phyloP scores from a whole-genome alignment of 2,888 invertebrate genomes.

The Resseliella maxima region DNA sequence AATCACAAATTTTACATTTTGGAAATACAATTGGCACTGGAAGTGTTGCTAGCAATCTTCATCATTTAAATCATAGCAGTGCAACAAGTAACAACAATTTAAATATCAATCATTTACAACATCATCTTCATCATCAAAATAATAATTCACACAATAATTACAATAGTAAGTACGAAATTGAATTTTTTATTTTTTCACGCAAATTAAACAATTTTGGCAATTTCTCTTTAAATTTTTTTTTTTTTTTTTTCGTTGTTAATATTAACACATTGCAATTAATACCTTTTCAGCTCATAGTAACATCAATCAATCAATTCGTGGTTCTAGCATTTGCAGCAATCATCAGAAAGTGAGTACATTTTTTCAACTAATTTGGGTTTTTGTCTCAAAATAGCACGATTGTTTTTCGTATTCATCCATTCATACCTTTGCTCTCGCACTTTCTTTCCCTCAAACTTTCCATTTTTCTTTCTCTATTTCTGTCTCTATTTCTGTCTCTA shows the following conservation, averaged over 20 bases:
- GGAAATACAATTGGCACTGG: background rate
- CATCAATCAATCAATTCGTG: background rate
- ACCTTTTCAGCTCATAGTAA: background rate
- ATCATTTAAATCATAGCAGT: background rate
- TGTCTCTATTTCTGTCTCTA: too few species aligned
- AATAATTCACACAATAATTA: slow-evolving; percentile 1
- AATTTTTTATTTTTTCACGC: background rate
- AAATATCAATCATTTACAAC: slow-evolving; percentile 42
- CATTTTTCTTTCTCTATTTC: background rate
- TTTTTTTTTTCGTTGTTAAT: too few species aligned
- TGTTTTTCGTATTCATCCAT: too few species aligned
- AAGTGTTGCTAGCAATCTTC: background rate
- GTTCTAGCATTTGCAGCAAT: background rate
- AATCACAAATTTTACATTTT: slow-evolving; percentile 10
- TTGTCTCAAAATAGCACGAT: too few species aligned
- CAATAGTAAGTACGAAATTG: slow-evolving; percentile 13
- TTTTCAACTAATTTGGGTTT: background rate
- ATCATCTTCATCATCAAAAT: slow-evolving; percentile 21
- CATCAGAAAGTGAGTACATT: background rate
- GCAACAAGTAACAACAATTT: slow-evolving; percentile 36
- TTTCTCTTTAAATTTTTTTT: background rate
- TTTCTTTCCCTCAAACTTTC: too few species aligned
- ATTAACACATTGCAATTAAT: too few species aligned
- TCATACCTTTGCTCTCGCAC: too few species aligned
- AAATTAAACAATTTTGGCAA: background rate